Conservation (phyloP, 2,113 vertebrate species). For the Anolis sagrei region DNA sequence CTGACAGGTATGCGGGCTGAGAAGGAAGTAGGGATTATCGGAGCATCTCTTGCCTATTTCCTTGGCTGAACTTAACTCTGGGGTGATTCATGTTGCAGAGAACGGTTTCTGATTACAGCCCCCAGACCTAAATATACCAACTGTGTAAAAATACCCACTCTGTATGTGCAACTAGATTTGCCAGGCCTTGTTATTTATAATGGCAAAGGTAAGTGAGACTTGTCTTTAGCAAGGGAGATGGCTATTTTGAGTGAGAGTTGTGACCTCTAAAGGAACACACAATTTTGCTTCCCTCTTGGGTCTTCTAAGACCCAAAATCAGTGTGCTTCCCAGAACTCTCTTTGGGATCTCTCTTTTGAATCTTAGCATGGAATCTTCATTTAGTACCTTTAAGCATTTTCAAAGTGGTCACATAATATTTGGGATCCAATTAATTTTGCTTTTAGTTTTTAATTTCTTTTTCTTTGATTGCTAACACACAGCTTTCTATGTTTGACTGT, state of each 20-base stretch:
- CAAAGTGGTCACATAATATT: neutral
- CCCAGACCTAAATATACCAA: conserved; percentile 15
- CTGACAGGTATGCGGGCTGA: conserved; percentile 14
- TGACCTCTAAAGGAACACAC: conserved; percentile 11
- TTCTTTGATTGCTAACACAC: neutral
- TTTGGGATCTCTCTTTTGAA: neutral
- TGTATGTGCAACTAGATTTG: neutral
- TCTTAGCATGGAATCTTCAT: neutral
- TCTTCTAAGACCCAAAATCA: neutral
- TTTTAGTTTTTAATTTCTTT: neutral
- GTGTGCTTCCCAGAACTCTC: neutral
- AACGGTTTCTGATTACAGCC: conserved; percentile 9
- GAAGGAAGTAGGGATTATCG: conserved; percentile 31
- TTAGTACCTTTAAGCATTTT: neutral
- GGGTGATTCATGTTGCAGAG: conserved; percentile 19
- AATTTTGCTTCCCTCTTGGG: neutral
- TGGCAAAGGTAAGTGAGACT: neutral
- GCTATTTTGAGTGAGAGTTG: conserved; percentile 15
- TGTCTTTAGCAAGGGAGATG: neutral
- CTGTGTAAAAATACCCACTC: conserved; percentile 26
- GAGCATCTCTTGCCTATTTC: conserved; percentile 5
- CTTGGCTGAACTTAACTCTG: conserved; percentile 30
- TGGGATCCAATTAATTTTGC: neutral
- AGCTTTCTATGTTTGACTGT: neutral
- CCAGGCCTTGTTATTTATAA: conserved; percentile 26